phyloP scores from a whole-genome alignment of 2,113 vertebrate species.

The Pelmatolapia mariae region DNA sequence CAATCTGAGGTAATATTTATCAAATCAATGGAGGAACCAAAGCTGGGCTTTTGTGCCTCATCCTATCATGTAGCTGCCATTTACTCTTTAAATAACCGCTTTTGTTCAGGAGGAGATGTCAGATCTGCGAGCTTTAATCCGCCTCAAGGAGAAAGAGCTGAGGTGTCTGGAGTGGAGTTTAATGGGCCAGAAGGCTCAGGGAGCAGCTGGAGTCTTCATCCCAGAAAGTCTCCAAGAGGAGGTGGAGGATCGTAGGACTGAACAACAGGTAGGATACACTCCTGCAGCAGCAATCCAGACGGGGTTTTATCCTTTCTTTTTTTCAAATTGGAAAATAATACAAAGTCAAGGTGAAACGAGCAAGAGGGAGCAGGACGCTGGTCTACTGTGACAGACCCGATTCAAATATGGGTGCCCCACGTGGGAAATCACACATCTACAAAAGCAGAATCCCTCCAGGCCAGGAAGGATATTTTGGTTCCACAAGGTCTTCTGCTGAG shows the following conservation, averaged over 20 bases:
- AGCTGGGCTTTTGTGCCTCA: background rate
- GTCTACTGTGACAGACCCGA: conserved; percentile 51
- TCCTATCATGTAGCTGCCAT: background rate
- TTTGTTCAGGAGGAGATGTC: conserved; percentile 81
- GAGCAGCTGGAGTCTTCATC: conserved; percentile 67
- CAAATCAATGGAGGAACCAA: background rate
- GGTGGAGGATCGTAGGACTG: conserved; percentile 14
- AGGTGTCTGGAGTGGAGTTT: conserved; percentile 73
- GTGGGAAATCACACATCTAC: conserved; percentile 66
- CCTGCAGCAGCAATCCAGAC: background rate
- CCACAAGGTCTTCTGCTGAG: conserved; percentile 58
- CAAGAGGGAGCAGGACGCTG: conserved; percentile 49
- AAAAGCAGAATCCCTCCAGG: conserved; percentile 69
- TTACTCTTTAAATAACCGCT: background rate
- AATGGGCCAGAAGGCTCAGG: conserved; percentile 71
- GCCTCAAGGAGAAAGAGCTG: conserved; percentile 78
- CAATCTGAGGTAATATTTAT: rapidly evolving
- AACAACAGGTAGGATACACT: conserved; percentile 56
- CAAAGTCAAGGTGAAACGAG: conserved; percentile 61
- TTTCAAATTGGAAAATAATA: conserved; percentile 23
- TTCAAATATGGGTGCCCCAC: conserved; percentile 60
- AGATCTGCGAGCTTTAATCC: conserved; percentile 70
- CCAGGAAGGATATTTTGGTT: conserved; percentile 61
- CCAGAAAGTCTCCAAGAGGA: conserved; percentile 72
- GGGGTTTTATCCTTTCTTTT: background rate